Evolutionary conservation across 2,888 invertebrate genomes (phyloP), one percentile per base, ranked within the genome.

Genomic region (Mellilla xanthometata): DNA sequence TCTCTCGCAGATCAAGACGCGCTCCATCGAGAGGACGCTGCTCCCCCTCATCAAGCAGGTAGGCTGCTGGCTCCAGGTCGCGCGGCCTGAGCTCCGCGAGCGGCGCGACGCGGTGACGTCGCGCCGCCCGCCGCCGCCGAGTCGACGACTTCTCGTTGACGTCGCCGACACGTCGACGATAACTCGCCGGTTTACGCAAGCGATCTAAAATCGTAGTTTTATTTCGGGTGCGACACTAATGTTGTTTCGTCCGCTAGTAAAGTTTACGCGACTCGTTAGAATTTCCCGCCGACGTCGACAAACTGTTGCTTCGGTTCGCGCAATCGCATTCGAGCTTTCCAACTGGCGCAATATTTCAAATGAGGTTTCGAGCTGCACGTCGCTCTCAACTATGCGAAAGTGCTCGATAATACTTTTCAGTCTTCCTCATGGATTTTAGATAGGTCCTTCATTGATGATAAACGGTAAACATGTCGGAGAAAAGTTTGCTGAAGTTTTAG

Each of bases 1-100:
- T 76, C 78, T 90, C 72, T 81, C 96, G 84, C 96, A 96, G 91
- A 97, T 97, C 81, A 95, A 95, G 90, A 97, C 97, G 72, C 95
- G 95, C 92, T 97, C 97, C 88, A 95, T 97, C 90, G 97, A 97
- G 91, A 95, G 95, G 91, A 97, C 97, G 67, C 93, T 97, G 72
- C 94, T 97, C 79, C 97, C 97, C 68, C 93, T 97, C 84, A 95
- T 97, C 76, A 96, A 96, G 88, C 97, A 97, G 96, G 97, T 97
- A 94, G 68, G 83, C 63, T 67, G 63, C 69, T 8, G 29, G 56
- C 49, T 48, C 49, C 54, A 55, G 49, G 42, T 31, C 49, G 24
- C 31, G 31, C 30, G 36, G 10, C n/a, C 28, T 29, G 32, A 51
- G 12, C 54, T 35, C 40, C 48, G 41, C 42, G 41, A 46, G 24